These are phyloP conservation scores for Cyprinodon brontotheroides DNA, from an alignment of 2,113 vertebrate species.

Conservation along the genomic window DNA sequence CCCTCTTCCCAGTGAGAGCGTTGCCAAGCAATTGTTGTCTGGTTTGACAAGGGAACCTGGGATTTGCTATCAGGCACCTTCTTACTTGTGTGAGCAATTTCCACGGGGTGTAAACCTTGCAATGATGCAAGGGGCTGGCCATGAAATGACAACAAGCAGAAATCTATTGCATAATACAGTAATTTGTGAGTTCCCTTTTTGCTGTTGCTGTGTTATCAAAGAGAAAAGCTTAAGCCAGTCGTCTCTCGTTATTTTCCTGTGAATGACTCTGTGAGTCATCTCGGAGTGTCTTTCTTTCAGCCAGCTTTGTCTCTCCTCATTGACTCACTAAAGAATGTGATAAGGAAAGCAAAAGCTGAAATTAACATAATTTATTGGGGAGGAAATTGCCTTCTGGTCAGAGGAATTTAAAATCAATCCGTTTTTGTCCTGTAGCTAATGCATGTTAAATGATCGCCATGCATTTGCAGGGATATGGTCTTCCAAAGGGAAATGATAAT, in stretches of 20 bases:
- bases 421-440: conserved; percentile 70
- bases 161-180: conserved; percentile 62
- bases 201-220: conserved; percentile 31
- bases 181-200: conserved; percentile 26
- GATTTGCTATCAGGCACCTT: conserved; percentile 67
- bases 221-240: conserved; percentile 37
- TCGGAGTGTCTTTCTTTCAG: conserved; percentile 49
- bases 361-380: conserved; percentile 77
- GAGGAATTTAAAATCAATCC: conserved; percentile 64
- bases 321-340: conserved; percentile 62
- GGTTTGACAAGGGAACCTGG: conserved; percentile 65
- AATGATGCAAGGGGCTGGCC: conserved; percentile 67
- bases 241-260: conserved; percentile 46
- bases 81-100: conserved; percentile 59
- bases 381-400: conserved; percentile 70
- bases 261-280: conserved; percentile 57
- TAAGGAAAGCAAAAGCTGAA: conserved; percentile 54
- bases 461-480: conserved; percentile 58
- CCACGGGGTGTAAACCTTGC: conserved; percentile 55
- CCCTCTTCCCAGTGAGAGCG: conserved; percentile 53
- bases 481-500: conserved; percentile 60
- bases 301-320: conserved; percentile 59
- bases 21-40: conserved; percentile 75
- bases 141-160: conserved; percentile 59
- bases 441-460: conserved; percentile 63